Base-by-base conservation (phyloP, 1,140 invertebrate species). In the Vanessa tameamea region DNA sequence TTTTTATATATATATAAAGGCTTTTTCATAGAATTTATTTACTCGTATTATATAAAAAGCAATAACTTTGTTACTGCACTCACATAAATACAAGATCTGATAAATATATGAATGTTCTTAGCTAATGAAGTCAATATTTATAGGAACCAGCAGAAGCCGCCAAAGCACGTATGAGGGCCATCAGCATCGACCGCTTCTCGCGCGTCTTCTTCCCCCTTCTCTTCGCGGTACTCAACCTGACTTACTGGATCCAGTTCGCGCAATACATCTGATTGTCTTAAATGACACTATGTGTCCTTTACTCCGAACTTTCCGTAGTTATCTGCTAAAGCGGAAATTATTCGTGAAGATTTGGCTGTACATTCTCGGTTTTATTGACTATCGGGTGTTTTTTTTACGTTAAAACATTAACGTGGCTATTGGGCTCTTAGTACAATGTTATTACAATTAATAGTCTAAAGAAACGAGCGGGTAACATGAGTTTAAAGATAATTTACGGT, bases 231-330 rank as follows among this genome's bases (percentile, higher is more conserved):
- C 94, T 98, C 14, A 98, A 98, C 90, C 94, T 95, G 75, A 96
- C 96, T 75, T 98, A 98, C 87, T 98, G 97, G 97, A 95, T 96
- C 72, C 95, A 97, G 86, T 98, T 98, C 91, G 96, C 96, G 26
- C 95, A 97, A 84, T 97, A 97, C 89, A 95, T 97, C 85, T 97
- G 87, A 92, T 82, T 86, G 73, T 65, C 67, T 65, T 59, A 65
- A 69, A 57, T 51, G 48, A 72, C 64, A 71, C n/a, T 20, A 63
- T 75, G 71, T 76, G 68, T 78, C 73, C 53, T 26, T 13, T 5
- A 50, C 13, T 23, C 53, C 53, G 23, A 57, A 53, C n/a, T 53
- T 53, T 53, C n/a, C 51, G n/a, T 53, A n/a, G 51, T 53, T 20
- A 53, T 53, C 51, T 53, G 51, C 51, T 53, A 11, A 1, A 8